Conservation (phyloP, 2,113 vertebrate genomes). For the Ovibos moschatus region DNA sequence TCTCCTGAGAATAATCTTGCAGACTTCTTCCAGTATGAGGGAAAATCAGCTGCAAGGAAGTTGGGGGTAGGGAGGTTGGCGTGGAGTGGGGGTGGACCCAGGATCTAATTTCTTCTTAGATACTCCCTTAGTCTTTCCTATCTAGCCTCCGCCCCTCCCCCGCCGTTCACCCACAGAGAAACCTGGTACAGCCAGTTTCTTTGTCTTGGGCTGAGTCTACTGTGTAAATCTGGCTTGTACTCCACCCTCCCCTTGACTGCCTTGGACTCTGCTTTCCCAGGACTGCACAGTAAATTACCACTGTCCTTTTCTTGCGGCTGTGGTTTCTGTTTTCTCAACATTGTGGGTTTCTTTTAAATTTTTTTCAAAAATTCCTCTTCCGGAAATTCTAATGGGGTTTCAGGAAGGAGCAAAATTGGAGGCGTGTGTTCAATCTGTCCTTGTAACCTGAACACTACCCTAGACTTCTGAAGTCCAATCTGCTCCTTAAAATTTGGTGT, state of each 20-base stretch:
- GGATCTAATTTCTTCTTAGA: neutral
- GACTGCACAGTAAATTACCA: neutral
- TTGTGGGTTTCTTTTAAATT: neutral
- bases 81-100: neutral
- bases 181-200: neutral
- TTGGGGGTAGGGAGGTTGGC: neutral
- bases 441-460: neutral
- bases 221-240: neutral
- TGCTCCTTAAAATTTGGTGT: neutral
- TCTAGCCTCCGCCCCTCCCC: neutral
- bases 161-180: neutral
- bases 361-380: neutral
- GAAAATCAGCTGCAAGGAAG: no score
- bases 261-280: neutral
- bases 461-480: neutral
- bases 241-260: neutral
- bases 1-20: neutral
- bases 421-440: neutral
- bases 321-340: constrained; percentile 42
- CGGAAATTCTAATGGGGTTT: constrained; percentile 32
- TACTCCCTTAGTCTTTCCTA: neutral
- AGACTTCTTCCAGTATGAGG: neutral
- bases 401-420: constrained; percentile 15
- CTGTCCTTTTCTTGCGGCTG: neutral
- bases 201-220: neutral